phyloP scores from a whole-genome alignment of 64 coral and sea anemone genomes.

The Montipora capricornis region DNA sequence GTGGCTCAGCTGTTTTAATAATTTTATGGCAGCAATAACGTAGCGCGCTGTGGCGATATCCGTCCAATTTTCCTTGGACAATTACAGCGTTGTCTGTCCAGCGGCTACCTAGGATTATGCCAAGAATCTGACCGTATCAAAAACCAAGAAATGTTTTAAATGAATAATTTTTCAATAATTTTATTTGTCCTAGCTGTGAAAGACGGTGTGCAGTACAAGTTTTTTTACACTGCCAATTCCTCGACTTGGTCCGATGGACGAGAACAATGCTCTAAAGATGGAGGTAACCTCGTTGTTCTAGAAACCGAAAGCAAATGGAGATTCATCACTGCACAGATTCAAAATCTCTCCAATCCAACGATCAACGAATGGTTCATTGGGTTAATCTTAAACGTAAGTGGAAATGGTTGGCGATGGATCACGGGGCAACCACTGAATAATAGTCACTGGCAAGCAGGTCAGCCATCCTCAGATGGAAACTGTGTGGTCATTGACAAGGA shows the following conservation, averaged over 20 bases:
- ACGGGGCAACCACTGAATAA: constrained; percentile 31
- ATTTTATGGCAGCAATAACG: too few relatives aligned
- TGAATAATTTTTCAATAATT: too few relatives aligned
- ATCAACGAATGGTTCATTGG: constrained; percentile 48
- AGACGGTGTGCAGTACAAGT: constrained; percentile 15
- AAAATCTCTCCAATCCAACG: constrained; percentile 51
- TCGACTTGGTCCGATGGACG: constrained; percentile 16
- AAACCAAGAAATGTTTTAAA: too few relatives aligned
- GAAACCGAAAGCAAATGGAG: constrained; percentile 58
- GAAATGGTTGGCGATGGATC: constrained; percentile 49
- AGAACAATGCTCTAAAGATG: neutral
- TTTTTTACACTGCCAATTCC: neutral
- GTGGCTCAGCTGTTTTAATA: too few relatives aligned
- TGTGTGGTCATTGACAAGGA: constrained; percentile 54
- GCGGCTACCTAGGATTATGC: too few relatives aligned
- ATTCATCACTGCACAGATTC: constrained; percentile 50
- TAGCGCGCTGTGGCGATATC: too few relatives aligned
- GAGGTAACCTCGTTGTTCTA: constrained; percentile 49
- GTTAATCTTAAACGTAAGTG: neutral
- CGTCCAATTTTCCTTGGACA: too few relatives aligned
- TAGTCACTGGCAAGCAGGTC: constrained; percentile 5
- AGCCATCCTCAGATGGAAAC: constrained; percentile 56
- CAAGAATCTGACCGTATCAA: too few relatives aligned
- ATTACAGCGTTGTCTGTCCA: too few relatives aligned
- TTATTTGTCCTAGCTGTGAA: neutral